A percentile compares a stretch with the other conserved stretches of the same genome.
Conservation (phyloP, 2,888 invertebrate species). For the Drosophila lutescens region DNA sequence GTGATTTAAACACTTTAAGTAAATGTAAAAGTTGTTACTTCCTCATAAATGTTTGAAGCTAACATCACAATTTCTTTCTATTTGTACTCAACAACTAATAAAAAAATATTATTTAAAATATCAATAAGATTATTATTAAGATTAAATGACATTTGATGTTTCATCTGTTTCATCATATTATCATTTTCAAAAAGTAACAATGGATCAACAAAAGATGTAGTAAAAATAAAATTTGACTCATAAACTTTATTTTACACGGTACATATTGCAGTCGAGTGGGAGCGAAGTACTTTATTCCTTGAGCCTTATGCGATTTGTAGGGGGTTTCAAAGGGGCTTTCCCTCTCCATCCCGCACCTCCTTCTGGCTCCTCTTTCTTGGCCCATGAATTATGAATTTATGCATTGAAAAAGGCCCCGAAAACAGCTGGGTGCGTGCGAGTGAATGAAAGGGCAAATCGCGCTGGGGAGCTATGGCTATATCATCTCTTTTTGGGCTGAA, state of each 20-base stretch:
- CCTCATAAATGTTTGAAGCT: no score
- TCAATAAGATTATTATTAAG: no score
- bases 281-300: not conserved
- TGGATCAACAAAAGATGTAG: no score
- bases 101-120: no score
- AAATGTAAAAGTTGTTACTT: no score
- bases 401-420: slow-evolving; percentile 67
- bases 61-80: no score
- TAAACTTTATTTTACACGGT: not conserved
- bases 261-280: not conserved
- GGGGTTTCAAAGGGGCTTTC: slow-evolving; percentile 10
- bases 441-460: slow-evolving; percentile 25
- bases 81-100: no score
- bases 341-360: not conserved
- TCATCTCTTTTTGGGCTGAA: slow-evolving; percentile 56
- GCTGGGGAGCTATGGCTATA: not conserved
- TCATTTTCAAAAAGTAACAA: no score
- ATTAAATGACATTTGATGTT: no score
- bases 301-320: slow-evolving; percentile 12
- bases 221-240: no score
- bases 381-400: slow-evolving; percentile 78
- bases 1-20: no score
- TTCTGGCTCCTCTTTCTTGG: slow-evolving; percentile 30
- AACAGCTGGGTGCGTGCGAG: slow-evolving; percentile 27
- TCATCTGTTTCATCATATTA: no score